Percentiles rank a stretch among this genome's conserved stretches.
Conservation (phyloP, 2,797 vertebrate species). For the Arctocebus calabarensis region DNA sequence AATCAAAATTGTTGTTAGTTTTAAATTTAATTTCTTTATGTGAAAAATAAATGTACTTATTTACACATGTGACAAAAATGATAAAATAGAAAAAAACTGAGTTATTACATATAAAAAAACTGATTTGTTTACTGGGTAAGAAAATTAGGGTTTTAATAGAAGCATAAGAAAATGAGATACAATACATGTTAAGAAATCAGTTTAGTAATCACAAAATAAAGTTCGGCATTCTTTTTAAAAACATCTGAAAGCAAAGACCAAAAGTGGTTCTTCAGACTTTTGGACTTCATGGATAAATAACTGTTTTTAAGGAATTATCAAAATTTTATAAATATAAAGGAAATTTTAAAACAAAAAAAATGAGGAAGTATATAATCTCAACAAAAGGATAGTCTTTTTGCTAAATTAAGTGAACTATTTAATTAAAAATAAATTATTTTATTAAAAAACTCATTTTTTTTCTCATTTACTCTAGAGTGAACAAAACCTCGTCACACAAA, state of each 20-base stretch:
- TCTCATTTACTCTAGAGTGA: neutral
- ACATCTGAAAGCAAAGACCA: neutral
- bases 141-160: conserved; percentile 38
- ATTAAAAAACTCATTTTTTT: neutral
- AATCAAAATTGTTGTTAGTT: conserved; percentile 35
- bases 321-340: conserved; percentile 32
- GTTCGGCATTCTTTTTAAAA: neutral
- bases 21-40: conserved; percentile 9
- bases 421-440: neutral
- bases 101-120: neutral
- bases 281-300: neutral
- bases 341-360: neutral
- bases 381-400: neutral
- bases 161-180: neutral
- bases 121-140: neutral
- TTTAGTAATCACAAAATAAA: neutral
- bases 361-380: neutral
- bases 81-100: neutral
- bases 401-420: neutral
- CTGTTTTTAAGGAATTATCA: neutral
- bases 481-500: neutral
- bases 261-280: neutral
- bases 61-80: neutral
- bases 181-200: neutral
- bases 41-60: conserved; percentile 42